A percentile compares a stretch with the other conserved stretches of the same genome.
These are phyloP conservation scores for Himalopsyche japonica DNA, from an alignment of 2,888 invertebrate species.

Conservation along the genomic window DNA sequence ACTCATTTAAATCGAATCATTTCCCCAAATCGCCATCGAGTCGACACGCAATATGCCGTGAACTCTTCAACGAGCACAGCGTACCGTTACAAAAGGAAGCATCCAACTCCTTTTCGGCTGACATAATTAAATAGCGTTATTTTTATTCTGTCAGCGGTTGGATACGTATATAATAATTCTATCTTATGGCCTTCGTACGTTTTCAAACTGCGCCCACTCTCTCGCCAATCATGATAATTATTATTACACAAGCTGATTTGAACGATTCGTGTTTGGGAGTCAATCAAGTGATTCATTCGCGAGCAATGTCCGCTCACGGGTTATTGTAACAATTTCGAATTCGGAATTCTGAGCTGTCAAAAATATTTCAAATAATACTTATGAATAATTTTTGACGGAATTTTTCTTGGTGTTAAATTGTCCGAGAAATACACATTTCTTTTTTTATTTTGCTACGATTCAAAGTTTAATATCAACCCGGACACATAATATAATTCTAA, in stretches of 20 bases:
- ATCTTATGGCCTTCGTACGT: not conserved
- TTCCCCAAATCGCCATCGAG: not conserved
- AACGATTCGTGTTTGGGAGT: not conserved
- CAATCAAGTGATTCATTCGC: constrained; percentile 17
- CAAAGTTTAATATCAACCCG: too few relatives aligned
- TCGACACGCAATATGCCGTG: not conserved
- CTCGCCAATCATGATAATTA: not conserved
- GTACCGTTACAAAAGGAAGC: constrained; percentile 3
- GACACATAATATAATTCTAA: too few relatives aligned
- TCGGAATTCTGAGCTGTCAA: too few relatives aligned
- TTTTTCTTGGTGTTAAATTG: too few relatives aligned
- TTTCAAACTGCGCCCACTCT: not conserved
- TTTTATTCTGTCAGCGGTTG: not conserved
- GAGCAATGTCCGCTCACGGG: constrained; percentile 24
- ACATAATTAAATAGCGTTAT: not conserved
- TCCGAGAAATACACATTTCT: too few relatives aligned
- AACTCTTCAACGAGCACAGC: not conserved
- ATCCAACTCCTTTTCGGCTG: not conserved
- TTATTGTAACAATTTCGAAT: not conserved
- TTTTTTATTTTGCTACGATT: too few relatives aligned
- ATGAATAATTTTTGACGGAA: too few relatives aligned
- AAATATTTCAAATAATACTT: too few relatives aligned
- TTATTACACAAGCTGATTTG: not conserved
- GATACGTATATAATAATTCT: not conserved
- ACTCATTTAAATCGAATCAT: not conserved